Percentiles rank a stretch among this genome's conserved stretches.
Conservation (phyloP, 2,888 invertebrate genomes). For the Neoscelio sp. region DNA sequence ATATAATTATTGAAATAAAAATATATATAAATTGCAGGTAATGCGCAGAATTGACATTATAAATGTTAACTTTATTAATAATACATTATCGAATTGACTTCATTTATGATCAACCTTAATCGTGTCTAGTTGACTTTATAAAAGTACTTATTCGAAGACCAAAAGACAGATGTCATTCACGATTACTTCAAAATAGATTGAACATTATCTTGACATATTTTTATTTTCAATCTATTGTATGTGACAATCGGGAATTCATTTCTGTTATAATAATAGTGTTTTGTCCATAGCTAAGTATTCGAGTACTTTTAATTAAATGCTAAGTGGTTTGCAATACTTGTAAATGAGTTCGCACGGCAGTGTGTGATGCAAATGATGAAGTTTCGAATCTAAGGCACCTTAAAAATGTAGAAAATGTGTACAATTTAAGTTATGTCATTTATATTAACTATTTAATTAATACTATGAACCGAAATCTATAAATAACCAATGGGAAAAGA, state of each 20-base stretch:
- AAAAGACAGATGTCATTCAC: conserved; percentile 22
- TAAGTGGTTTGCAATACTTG: background rate
- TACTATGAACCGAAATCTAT: too few species aligned
- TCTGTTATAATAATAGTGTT: background rate
- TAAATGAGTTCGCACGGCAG: conserved; percentile 1
- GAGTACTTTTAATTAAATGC: conserved; percentile 18
- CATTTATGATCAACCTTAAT: conserved; percentile 68
- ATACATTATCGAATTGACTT: conserved; percentile 50
- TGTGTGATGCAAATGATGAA: conserved; percentile 4
- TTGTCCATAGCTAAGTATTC: conserved; percentile 1
- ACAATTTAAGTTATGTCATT: background rate
- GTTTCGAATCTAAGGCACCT: too few species aligned
- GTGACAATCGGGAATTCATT: conserved; percentile 2
- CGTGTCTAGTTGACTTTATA: conserved; percentile 67
- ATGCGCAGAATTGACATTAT: background rate
- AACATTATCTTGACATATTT: background rate
- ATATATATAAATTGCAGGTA: background rate
- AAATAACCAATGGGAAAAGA: too few species aligned
- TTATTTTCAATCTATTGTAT: background rate
- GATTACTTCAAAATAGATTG: background rate
- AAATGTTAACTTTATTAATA: conserved; percentile 25
- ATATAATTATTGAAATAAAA: too few species aligned
- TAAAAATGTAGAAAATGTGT: background rate
- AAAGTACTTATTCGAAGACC: conserved; percentile 48
- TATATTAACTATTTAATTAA: background rate